Evolutionary conservation across 2,888 invertebrate genomes (phyloP).

Genomic region (Nemapogon koenigi): DNA sequence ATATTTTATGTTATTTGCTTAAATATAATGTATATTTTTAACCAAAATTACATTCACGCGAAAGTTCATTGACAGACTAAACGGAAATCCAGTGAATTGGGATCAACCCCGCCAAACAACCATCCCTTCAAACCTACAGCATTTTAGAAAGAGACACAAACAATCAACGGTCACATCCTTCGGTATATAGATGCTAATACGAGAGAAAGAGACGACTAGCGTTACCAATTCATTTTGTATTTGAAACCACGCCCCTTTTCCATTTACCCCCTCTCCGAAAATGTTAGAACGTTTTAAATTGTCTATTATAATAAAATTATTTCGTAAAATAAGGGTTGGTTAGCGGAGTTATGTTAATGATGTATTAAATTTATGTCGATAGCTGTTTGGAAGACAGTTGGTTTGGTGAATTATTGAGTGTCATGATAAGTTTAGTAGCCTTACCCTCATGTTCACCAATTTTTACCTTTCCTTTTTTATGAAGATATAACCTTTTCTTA

Average conservation of each 20-base stretch:
- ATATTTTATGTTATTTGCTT: no score
- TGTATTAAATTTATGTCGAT: slow-evolving; percentile 53
- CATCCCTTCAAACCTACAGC: no score
- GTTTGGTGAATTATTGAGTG: not conserved
- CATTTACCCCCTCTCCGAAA: slow-evolving; percentile 46
- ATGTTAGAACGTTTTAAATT: slow-evolving; percentile 62
- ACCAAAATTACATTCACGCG: no score
- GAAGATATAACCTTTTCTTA: no score
- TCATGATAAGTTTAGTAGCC: not conserved
- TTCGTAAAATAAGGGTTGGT: slow-evolving; percentile 61
- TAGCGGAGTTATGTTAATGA: slow-evolving; percentile 41
- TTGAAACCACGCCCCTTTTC: slow-evolving; percentile 50
- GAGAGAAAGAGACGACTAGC: slow-evolving; percentile 33
- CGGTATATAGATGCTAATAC: no score
- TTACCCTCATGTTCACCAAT: no score
- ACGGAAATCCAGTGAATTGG: no score
- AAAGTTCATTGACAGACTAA: no score
- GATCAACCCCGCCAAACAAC: no score
- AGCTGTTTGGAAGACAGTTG: slow-evolving; percentile 20
- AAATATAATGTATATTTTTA: no score
- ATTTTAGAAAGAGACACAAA: slow-evolving; percentile 33
- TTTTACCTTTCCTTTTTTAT: no score
- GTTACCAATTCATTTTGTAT: slow-evolving; percentile 26
- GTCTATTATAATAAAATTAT: slow-evolving; percentile 65
- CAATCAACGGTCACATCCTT: slow-evolving; percentile 29